These are phyloP conservation scores for Fistularia commersonii DNA, from an alignment of 2,797 vertebrate genomes.

Conservation along the genomic window DNA sequence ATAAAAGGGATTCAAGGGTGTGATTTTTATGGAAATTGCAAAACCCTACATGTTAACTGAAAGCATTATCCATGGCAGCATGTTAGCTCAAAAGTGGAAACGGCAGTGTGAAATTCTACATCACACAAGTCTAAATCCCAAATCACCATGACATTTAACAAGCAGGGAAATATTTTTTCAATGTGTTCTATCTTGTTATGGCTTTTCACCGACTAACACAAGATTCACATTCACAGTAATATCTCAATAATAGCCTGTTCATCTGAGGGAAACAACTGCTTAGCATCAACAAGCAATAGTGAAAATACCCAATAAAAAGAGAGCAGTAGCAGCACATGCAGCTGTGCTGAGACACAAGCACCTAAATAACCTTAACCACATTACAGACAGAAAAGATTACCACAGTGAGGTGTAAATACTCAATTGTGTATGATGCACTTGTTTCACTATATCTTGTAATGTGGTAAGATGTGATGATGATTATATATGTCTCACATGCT, in stretches of 20 bases:
- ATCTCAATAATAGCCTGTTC: conserved; percentile 66
- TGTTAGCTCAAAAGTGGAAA: conserved; percentile 51
- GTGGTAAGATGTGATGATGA: conserved; percentile 59
- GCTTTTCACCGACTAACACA: conserved; percentile 55
- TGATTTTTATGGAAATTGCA: conserved; percentile 39
- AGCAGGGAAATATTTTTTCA: conserved; percentile 47
- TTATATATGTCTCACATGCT: conserved; percentile 7
- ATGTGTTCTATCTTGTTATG: conserved; percentile 61
- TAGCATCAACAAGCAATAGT: conserved; percentile 50
- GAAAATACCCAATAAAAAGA: conserved; percentile 53
- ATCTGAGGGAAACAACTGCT: conserved; percentile 59
- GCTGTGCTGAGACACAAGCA: conserved; percentile 46
- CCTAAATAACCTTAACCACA: conserved; percentile 68
- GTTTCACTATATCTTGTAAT: conserved; percentile 44
- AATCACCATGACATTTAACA: conserved; percentile 72
- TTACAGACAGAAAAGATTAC: conserved; percentile 63
- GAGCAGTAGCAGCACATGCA: conserved; percentile 39
- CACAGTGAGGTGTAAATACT: conserved; percentile 54
- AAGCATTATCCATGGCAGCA: conserved; percentile 52
- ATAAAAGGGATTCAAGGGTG: conserved; percentile 16
- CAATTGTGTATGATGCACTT: conserved; percentile 57
- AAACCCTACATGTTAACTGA: conserved; percentile 42
- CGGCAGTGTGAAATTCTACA: conserved; percentile 69
- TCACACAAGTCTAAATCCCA: conserved; percentile 64
- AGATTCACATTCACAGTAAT: conserved; percentile 65